phyloP scores from a whole-genome alignment of 2,113 vertebrate species.

The Amia ocellicauda region DNA sequence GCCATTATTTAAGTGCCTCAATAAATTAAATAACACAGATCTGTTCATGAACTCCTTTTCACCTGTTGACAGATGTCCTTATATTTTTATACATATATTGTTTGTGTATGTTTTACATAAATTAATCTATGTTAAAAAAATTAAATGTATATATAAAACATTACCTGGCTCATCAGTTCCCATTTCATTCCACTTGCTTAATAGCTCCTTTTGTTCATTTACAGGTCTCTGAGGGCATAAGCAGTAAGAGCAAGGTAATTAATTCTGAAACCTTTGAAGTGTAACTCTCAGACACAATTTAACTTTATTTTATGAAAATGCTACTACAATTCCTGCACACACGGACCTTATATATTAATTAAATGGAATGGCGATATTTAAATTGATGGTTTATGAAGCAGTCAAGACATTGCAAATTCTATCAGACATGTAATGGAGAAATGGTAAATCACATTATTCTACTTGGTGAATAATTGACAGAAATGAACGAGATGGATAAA shows the following conservation, averaged over 20 bases:
- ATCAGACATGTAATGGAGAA: neutral
- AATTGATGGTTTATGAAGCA: neutral
- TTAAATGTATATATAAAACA: slow-evolving; percentile 22
- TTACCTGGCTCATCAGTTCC: slow-evolving; percentile 95
- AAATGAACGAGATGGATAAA: too few relatives aligned
- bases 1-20: too few relatives aligned
- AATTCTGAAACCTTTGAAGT: neutral
- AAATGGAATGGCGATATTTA: neutral
- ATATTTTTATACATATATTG: too few relatives aligned
- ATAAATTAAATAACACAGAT: too few relatives aligned
- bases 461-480: neutral
- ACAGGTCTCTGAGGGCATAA: slow-evolving; percentile 70
- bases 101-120: neutral
- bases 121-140: slow-evolving; percentile 8
- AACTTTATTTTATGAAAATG: neutral
- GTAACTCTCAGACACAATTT: neutral
- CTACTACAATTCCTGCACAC: neutral
- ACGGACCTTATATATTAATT: too few relatives aligned
- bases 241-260: neutral
- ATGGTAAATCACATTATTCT: neutral
- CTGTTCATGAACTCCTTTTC: too few relatives aligned
- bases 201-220: slow-evolving; percentile 86
- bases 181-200: slow-evolving; percentile 98
- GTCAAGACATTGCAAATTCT: neutral
- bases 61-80: too few relatives aligned